Evolutionary conservation across 2,888 invertebrate genomes (phyloP).

Genomic region (Dolichopus griseipennis): DNA sequence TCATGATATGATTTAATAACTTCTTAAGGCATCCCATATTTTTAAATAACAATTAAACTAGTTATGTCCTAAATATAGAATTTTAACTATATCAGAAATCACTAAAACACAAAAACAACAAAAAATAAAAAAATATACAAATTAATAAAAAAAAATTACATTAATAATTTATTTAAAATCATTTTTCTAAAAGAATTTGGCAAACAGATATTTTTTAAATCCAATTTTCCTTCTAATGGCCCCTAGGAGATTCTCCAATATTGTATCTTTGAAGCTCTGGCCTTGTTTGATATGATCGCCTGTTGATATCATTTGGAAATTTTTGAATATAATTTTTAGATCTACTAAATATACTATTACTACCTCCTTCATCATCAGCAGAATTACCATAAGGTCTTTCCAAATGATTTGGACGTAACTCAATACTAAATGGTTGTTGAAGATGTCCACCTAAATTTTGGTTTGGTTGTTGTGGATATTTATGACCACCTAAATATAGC

Average conservation of each 20-base stretch:
- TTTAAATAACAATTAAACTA: too few species aligned
- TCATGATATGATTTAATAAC: too few species aligned
- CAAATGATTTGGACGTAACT: neutral
- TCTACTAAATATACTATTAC: slow-evolving; percentile 6
- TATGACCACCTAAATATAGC: too few species aligned
- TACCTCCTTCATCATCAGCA: neutral
- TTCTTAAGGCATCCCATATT: too few species aligned
- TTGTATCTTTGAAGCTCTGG: neutral
- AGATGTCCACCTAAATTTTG: neutral
- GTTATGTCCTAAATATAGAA: too few species aligned
- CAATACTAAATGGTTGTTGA: neutral
- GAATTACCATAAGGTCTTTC: neutral
- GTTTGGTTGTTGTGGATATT: too few species aligned
- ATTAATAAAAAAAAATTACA: too few species aligned
- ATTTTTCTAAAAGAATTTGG: neutral
- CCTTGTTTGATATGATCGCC: neutral
- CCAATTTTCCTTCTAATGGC: neutral
- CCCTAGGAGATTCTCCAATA: neutral
- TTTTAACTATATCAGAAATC: too few species aligned
- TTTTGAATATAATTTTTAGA: slow-evolving; percentile 1
- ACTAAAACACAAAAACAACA: too few species aligned
- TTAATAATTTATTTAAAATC: too few species aligned
- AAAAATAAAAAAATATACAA: too few species aligned
- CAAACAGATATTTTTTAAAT: neutral
- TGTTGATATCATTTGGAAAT: neutral